Percentiles rank a stretch among this genome's conserved stretches.
phyloP scores from a whole-genome alignment of 2,113 vertebrate genomes.

The Jaculus jaculus region DNA sequence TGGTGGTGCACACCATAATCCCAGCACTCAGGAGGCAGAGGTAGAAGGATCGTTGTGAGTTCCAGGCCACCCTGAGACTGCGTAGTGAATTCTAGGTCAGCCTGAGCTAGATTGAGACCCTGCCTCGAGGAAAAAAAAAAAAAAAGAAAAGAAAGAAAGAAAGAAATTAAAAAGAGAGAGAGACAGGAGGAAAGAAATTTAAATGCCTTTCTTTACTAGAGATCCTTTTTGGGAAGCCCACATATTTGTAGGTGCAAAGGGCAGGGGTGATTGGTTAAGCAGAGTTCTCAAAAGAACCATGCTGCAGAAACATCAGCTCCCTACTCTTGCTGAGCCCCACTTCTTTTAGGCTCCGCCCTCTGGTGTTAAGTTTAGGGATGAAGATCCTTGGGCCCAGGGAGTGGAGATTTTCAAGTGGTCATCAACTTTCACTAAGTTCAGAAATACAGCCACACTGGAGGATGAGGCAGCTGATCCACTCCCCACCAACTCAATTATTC shows the following conservation, averaged over 20 bases:
- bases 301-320: background rate
- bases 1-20: too few species aligned
- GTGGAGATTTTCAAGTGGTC: background rate
- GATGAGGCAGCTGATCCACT: background rate
- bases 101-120: too few species aligned
- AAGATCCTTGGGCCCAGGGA: background rate
- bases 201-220: background rate
- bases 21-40: too few species aligned
- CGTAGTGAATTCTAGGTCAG: too few species aligned
- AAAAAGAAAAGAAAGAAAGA: too few species aligned
- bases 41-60: too few species aligned
- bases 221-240: background rate
- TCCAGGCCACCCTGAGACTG: too few species aligned
- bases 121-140: too few species aligned
- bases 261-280: background rate
- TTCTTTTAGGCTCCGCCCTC: background rate
- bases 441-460: background rate
- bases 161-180: too few species aligned
- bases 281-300: background rate
- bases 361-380: background rate
- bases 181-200: too few species aligned
- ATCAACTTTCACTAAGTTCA: constrained; percentile 6
- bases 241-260: background rate
- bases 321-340: background rate
- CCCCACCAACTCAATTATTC: background rate